Conservation (phyloP, 2,113 vertebrate genomes). For the Anolis sagrei region DNA sequence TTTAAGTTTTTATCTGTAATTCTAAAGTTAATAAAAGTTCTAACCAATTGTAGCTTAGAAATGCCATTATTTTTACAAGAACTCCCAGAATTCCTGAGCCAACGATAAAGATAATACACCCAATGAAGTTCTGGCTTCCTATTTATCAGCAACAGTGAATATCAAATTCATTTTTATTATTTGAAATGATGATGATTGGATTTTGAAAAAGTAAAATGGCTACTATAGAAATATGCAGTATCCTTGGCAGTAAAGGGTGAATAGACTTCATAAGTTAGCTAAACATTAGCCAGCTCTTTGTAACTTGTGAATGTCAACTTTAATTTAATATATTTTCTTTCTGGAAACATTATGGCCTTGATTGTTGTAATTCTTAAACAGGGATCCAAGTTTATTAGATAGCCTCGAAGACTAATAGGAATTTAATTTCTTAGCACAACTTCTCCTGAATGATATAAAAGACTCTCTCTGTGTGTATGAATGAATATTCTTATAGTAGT, state of each 20-base stretch:
- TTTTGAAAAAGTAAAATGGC: not conserved
- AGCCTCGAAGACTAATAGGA: not conserved
- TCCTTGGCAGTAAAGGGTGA: not conserved
- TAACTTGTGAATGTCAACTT: slow-evolving; percentile 13
- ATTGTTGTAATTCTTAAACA: slow-evolving; percentile 14
- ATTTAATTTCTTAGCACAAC: slow-evolving; percentile 32
- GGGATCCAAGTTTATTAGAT: not conserved
- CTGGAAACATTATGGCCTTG: slow-evolving; percentile 21
- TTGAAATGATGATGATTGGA: not conserved
- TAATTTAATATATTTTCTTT: not conserved
- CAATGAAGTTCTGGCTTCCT: not conserved
- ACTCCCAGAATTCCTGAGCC: not conserved
- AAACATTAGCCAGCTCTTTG: slow-evolving; percentile 16
- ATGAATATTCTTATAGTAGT: not conserved
- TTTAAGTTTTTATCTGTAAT: not conserved
- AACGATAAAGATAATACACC: not conserved
- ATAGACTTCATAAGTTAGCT: slow-evolving; percentile 7
- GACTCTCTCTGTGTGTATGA: not conserved
- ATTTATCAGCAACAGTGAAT: not conserved
- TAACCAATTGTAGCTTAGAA: not conserved
- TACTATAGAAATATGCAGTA: not conserved
- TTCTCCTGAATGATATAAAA: slow-evolving; percentile 16
- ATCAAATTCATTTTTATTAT: not conserved
- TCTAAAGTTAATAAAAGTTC: not conserved
- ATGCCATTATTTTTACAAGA: not conserved